Evolutionary conservation across 1,140 invertebrate genomes (phyloP), one percentile per base, ranked within the genome.

Genomic region (Cryptotermes secundus): DNA sequence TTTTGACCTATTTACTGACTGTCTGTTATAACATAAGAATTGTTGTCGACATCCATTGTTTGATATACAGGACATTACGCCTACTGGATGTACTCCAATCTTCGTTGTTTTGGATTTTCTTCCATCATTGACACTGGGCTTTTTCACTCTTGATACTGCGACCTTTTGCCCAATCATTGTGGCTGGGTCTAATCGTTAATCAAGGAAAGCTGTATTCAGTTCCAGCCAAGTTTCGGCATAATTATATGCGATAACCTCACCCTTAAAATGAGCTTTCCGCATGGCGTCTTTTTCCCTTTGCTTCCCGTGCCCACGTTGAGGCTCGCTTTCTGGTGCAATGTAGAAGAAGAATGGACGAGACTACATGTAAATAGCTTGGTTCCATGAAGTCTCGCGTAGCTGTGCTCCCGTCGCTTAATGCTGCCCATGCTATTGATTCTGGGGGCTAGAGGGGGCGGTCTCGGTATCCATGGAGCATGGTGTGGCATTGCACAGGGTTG

Each of bases 301-400:
- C 53, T n/a, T n/a, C 26, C 22, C 26, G 19, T 19, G 6, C 53
- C 53, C 19, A 59, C 19, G 22, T 59, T 59, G 19, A 59, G 53
- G 24, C 24, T 24, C 53, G 12, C 19, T 59, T 59, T 59, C 19
- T 59, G 53, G 53, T 59, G 22, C 53, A 59, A 59, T 59, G 53
- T 59, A n/a, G n/a, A n/a, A n/a, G n/a, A n/a, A n/a, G 19, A 59
- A 59, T 6, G 53, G 53, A 22, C 24, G 53, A n/a, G 53, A 22
- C 1, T 59, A 59, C 22, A 31, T 31, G 31, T 72, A 72, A 72
- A 72, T 72, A 26, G 26, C 14, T 72, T n/a, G 59, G 59, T 72
- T 72, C 59, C 59, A 31, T 72, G 59, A 31, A 72, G 59, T 72
- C 59, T 72, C 59, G 59, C 59, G 31, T 72, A 72, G 59, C 59